These are phyloP conservation scores for Planococcus citri DNA, from an alignment of 1,140 invertebrate genomes.

Conservation along the genomic window DNA sequence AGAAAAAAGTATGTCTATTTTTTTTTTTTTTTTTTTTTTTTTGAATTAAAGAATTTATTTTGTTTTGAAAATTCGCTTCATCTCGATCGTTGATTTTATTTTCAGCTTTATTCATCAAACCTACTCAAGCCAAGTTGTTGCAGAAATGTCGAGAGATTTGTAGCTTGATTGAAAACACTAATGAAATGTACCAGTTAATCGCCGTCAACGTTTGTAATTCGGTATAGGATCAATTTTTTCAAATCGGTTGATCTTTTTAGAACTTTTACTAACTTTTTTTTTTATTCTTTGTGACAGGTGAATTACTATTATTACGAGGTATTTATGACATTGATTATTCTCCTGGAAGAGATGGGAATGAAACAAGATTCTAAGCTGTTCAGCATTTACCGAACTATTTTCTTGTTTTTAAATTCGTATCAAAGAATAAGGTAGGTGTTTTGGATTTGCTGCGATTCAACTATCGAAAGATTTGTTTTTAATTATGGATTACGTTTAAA, in stretches of 20 bases:
- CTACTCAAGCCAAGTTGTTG: slow-evolving; percentile 25
- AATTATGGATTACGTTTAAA: too few relatives aligned
- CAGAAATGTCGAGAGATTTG: slow-evolving; percentile 30
- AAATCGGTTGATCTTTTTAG: not conserved
- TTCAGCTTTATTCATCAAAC: not conserved
- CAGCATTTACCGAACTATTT: slow-evolving; percentile 25
- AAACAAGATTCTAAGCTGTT: slow-evolving; percentile 24
- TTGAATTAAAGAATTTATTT: too few relatives aligned
- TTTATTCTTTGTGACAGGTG: slow-evolving; percentile 28
- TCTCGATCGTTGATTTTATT: too few relatives aligned
- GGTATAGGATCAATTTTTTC: not conserved
- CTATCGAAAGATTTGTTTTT: too few relatives aligned
- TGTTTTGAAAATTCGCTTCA: too few relatives aligned
- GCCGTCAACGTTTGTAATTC: slow-evolving; percentile 21
- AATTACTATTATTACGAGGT: slow-evolving; percentile 39
- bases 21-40: too few relatives aligned
- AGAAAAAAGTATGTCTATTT: slow-evolving; percentile 21
- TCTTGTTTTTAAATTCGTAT: slow-evolving; percentile 24
- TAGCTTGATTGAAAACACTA: slow-evolving; percentile 30
- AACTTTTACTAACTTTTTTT: not conserved
- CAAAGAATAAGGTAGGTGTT: not conserved
- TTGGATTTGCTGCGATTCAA: not conserved
- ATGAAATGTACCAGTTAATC: slow-evolving; percentile 27
- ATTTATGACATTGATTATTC: slow-evolving; percentile 34
- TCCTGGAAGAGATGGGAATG: slow-evolving; percentile 29